phyloP scores from a whole-genome alignment of 2,888 invertebrate species.

The Diarsia rubi region DNA sequence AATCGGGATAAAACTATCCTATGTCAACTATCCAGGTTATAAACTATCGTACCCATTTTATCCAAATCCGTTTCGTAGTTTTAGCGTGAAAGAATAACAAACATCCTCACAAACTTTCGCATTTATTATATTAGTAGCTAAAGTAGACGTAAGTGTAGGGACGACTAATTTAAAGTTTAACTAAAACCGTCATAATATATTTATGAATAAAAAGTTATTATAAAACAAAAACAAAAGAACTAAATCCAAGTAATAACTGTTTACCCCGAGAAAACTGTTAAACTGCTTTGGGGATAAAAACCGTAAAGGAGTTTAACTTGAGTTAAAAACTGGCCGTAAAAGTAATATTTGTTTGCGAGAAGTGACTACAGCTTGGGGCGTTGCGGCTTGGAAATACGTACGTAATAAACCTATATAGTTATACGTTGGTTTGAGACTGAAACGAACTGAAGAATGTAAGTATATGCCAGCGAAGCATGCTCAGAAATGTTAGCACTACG shows the following conservation, averaged over 20 bases:
- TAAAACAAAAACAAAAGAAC: constrained; percentile 36
- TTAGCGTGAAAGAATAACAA: too few species aligned
- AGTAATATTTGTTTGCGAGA: constrained; percentile 51
- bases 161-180: background rate
- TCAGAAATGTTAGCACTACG: background rate
- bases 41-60: too few species aligned
- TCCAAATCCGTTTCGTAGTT: too few species aligned
- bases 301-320: constrained; percentile 44
- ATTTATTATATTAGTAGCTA: too few species aligned
- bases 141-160: background rate
- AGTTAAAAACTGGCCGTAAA: constrained; percentile 44
- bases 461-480: background rate
- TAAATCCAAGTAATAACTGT: constrained; percentile 30
- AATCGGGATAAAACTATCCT: too few species aligned
- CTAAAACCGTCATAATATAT: background rate
- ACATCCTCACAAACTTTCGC: too few species aligned
- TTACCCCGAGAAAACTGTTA: constrained; percentile 13
- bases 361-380: constrained; percentile 6
- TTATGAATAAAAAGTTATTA: constrained; percentile 23
- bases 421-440: background rate
- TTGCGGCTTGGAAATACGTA: background rate
- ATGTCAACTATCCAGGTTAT: too few species aligned
- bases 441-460: background rate
- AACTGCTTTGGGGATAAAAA: constrained; percentile 46
- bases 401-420: background rate